Conservation (phyloP, 64 coral and sea anemone species). For the Montipora efflorescens region DNA sequence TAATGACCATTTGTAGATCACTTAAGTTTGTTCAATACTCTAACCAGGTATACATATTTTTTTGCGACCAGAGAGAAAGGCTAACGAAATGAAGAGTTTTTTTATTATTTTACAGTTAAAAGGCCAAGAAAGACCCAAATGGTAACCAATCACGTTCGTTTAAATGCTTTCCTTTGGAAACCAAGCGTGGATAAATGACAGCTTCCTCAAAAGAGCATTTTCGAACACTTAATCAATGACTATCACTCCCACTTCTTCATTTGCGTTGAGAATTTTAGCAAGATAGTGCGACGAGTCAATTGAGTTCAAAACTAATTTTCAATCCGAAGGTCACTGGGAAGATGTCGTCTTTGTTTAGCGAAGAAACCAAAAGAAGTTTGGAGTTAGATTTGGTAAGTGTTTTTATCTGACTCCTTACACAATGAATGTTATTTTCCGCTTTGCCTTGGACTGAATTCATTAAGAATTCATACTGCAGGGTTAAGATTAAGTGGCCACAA, state of each 20-base stretch:
- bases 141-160: constrained; percentile 17
- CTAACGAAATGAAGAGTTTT: not conserved
- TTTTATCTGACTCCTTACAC: not conserved
- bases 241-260: not conserved
- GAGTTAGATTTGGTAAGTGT: constrained; percentile 41
- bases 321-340: not conserved
- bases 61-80: not conserved
- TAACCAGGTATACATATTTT: not conserved
- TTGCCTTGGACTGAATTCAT: not conserved
- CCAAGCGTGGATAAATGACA: constrained; percentile 61
- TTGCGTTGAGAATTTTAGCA: not conserved
- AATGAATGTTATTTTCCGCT: not conserved
- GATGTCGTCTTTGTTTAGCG: constrained; percentile 43
- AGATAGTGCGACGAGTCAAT: not conserved
- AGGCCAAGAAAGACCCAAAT: not conserved
- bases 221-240: constrained; percentile 36
- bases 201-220: constrained; percentile 45
- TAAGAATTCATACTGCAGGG: not conserved
- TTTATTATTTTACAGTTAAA: not conserved
- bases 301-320: not conserved
- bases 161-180: constrained; percentile 7
- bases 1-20: not conserved
- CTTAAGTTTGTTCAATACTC: not conserved
- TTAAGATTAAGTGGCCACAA: not conserved
- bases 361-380: constrained; percentile 22